Conservation (phyloP, 53 echinoderm and acorn worm species). For the Zoroaster sp. region DNA sequence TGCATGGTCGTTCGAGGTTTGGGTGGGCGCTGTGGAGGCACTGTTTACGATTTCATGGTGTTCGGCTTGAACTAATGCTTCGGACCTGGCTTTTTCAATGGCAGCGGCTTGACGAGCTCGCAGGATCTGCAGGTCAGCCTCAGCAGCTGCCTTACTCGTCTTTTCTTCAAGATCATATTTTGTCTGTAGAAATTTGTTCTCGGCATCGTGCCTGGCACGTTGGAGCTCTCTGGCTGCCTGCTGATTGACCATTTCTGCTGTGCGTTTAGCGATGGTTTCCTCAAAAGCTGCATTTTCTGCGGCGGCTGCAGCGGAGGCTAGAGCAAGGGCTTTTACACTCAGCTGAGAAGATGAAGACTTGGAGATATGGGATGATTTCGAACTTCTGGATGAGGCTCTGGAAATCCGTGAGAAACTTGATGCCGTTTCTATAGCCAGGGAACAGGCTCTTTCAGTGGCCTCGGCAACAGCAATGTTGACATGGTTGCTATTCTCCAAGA, state of each 20-base stretch:
- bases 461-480: not conserved
- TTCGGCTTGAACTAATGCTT: slow-evolving; percentile 9
- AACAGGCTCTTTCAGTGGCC: not conserved
- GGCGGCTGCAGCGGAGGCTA: slow-evolving; percentile 47
- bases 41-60: not conserved
- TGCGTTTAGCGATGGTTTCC: slow-evolving; percentile 38
- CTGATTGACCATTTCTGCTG: slow-evolving; percentile 22
- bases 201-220: not conserved
- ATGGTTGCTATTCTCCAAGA: slow-evolving; percentile 22
- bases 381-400: not conserved
- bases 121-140: slow-evolving; percentile 42
- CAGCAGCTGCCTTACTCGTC: slow-evolving; percentile 17
- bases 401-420: not conserved
- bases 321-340: slow-evolving; percentile 15
- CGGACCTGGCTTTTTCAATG: slow-evolving; percentile 28
- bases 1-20: slow-evolving; percentile 50
- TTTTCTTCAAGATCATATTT: not conserved
- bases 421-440: not conserved
- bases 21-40: not conserved
- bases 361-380: not conserved
- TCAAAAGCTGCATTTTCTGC: slow-evolving; percentile 50
- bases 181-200: not conserved
- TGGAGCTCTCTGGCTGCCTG: slow-evolving; percentile 22
- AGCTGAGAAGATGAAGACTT: not conserved
- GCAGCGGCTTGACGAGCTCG: slow-evolving; percentile 45